phyloP scores from a whole-genome alignment of 2,797 vertebrate species.

The Rhabdophis nuchalis region DNA sequence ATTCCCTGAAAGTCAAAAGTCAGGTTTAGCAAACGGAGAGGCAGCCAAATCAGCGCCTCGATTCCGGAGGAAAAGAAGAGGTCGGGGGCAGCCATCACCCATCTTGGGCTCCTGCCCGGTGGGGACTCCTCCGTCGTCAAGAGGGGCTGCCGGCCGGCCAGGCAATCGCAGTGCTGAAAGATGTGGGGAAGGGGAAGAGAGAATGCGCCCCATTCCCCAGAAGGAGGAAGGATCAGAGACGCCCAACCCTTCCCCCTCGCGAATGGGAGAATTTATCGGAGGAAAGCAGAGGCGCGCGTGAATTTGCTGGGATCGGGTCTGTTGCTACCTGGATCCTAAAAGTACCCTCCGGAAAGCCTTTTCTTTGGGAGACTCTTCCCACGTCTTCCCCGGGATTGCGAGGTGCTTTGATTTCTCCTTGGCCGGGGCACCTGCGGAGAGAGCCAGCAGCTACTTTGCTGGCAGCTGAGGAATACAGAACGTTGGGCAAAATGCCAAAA shows the following conservation, averaged over 20 bases:
- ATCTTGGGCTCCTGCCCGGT: too few relatives aligned
- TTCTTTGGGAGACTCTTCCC: background rate
- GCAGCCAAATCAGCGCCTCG: conserved; percentile 66
- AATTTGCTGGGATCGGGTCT: background rate
- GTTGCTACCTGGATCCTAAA: background rate
- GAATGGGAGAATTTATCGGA: background rate
- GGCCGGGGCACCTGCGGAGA: background rate
- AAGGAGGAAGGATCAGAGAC: background rate
- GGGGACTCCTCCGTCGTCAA: conserved; percentile 57
- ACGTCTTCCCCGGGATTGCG: background rate
- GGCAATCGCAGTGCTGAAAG: background rate
- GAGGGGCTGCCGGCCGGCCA: conserved; percentile 12
- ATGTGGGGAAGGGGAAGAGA: background rate
- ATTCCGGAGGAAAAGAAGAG: conserved; percentile 61
- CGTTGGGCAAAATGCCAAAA: background rate
- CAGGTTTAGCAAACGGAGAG: conserved; percentile 73
- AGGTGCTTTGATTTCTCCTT: background rate
- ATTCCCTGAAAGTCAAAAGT: conserved; percentile 67
- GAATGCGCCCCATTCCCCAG: too few relatives aligned
- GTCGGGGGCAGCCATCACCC: accelerated
- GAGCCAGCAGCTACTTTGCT: background rate
- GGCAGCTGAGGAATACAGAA: background rate
- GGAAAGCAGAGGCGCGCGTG: background rate
- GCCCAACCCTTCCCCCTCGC: background rate
- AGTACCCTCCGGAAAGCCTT: background rate